Percentiles rank a stretch among this genome's conserved stretches.
Conservation (phyloP, 2,113 vertebrate genomes). For the Strix aluco region DNA sequence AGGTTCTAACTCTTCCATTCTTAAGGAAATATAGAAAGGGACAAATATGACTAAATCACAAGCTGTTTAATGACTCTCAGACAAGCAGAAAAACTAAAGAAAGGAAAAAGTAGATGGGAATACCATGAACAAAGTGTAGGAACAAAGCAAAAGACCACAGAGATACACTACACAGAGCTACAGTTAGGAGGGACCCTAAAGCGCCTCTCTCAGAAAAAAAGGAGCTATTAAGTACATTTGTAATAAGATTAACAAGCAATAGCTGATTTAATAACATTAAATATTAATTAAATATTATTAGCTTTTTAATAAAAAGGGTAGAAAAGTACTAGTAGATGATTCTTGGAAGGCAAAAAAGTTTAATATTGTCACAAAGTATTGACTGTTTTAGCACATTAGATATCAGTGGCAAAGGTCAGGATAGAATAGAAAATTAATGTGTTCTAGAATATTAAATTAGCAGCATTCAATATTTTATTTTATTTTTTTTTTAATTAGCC, state of each 20-base stretch:
- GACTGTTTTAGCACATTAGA: neutral
- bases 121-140: neutral
- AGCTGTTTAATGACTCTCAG: neutral
- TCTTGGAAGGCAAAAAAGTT: neutral
- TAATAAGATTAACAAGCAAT: neutral
- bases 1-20: neutral
- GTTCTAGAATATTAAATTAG: neutral
- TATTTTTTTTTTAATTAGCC: neutral
- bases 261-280: neutral
- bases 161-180: neutral
- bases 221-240: neutral
- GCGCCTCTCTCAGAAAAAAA: neutral
- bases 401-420: neutral
- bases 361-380: neutral
- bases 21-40: neutral
- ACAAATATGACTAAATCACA: neutral
- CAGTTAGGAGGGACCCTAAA: neutral
- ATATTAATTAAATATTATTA: too few species aligned
- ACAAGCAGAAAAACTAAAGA: neutral
- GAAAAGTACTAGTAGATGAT: neutral
- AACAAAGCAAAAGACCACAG: neutral
- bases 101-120: neutral
- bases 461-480: neutral
- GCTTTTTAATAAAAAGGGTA: neutral
- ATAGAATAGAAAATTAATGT: neutral